Conservation (phyloP, 2,888 invertebrate species). For the Eupithecia tripunctaria region DNA sequence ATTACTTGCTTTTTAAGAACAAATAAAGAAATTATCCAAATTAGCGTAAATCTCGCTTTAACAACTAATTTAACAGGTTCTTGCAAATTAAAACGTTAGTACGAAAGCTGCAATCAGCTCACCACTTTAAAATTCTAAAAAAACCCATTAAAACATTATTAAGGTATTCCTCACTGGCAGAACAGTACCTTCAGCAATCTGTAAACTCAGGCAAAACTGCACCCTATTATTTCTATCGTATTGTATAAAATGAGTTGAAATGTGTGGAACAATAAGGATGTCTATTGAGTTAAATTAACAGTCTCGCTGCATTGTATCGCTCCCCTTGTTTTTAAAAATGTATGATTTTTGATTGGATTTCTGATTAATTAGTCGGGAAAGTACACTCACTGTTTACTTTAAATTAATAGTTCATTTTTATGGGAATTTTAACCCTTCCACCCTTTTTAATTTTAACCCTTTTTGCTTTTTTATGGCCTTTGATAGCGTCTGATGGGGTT, state of each 20-base stretch:
- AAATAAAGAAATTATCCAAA: constrained; percentile 34
- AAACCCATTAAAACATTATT: constrained; percentile 55
- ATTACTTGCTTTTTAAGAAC: constrained; percentile 10
- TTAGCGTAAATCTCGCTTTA: constrained; percentile 28
- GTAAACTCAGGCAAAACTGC: constrained; percentile 13
- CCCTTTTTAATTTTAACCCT: constrained; percentile 11
- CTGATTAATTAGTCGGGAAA: constrained; percentile 60
- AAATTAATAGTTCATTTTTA: constrained; percentile 25
- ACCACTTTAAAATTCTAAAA: constrained; percentile 50
- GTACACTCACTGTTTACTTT: constrained; percentile 38
- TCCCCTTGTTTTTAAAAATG: constrained; percentile 63
- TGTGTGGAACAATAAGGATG: constrained; percentile 49
- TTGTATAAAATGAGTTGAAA: constrained; percentile 5
- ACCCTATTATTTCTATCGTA: constrained; percentile 6
- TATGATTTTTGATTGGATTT: constrained; percentile 67
- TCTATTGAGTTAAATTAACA: constrained; percentile 60
- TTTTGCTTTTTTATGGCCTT: background rate
- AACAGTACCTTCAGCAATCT: constrained; percentile 21
- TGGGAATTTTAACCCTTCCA: constrained; percentile 10
- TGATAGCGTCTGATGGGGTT: constrained; percentile 1
- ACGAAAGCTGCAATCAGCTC: constrained; percentile 46
- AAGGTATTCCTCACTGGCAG: constrained; percentile 45
- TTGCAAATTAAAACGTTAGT: constrained; percentile 46
- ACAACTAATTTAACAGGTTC: constrained; percentile 38
- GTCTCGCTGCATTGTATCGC: constrained; percentile 48